Conservation (phyloP, 2,113 vertebrate genomes). For the Amblyornis subalaris region DNA sequence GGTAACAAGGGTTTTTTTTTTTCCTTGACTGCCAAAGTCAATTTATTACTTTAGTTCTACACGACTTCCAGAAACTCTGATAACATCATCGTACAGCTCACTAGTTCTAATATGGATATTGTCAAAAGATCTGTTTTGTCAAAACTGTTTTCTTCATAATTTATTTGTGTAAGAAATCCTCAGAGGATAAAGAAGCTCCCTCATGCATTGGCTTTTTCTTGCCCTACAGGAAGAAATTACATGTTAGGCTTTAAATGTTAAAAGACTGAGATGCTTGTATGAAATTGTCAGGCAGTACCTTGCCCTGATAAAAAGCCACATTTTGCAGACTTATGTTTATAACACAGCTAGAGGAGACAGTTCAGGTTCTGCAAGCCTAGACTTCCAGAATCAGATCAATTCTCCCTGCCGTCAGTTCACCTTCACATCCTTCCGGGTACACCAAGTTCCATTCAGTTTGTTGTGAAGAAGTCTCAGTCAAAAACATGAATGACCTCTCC, state of each 20-base stretch:
- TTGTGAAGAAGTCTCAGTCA: background rate
- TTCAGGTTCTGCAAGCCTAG: background rate
- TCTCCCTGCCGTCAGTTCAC: background rate
- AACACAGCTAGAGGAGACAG: background rate
- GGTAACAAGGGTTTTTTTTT: conserved; percentile 31
- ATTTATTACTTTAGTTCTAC: conserved; percentile 70
- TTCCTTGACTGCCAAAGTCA: conserved; percentile 64
- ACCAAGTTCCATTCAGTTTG: background rate
- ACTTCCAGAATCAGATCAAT: background rate
- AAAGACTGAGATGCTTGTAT: background rate
- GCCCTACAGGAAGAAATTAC: conserved; percentile 10
- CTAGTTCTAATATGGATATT: conserved; percentile 64
- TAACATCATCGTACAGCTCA: conserved; percentile 61
- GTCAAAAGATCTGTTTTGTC: conserved; percentile 52
- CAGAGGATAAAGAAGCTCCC: conserved; percentile 3
- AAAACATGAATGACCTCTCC: background rate
- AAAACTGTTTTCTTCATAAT: conserved; percentile 36
- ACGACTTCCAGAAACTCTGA: conserved; percentile 70
- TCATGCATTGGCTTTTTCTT: background rate
- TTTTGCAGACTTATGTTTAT: background rate
- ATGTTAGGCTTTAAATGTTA: background rate
- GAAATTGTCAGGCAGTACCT: background rate
- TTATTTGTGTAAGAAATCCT: conserved; percentile 54
- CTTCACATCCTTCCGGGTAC: background rate
- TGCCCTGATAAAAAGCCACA: background rate